Evolutionary conservation across 1,140 invertebrate genomes (phyloP).

Genomic region (Drosophila lowei): DNA sequence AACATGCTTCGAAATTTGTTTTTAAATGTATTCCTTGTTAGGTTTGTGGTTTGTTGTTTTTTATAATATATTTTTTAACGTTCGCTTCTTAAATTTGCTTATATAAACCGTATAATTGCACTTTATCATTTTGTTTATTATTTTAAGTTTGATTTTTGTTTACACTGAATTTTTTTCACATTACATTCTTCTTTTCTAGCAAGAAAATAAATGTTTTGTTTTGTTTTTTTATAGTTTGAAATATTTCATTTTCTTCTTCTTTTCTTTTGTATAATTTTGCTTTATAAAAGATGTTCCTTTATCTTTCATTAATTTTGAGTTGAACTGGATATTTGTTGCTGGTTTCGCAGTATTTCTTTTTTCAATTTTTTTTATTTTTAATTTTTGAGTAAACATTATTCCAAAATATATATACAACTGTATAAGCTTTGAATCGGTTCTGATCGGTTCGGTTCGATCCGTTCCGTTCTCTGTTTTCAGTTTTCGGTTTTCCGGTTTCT

Average conservation of each 20-base stretch:
- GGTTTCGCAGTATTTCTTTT: too few species aligned
- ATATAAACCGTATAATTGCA: slow-evolving; percentile 80
- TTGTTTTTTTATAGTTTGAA: slow-evolving; percentile 47
- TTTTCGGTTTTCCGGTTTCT: slow-evolving; percentile 29
- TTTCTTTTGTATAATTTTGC: slow-evolving; percentile 56
- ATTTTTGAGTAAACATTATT: slow-evolving; percentile 74
- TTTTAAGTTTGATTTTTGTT: slow-evolving; percentile 63
- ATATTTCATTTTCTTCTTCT: slow-evolving; percentile 31
- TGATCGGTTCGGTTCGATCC: slow-evolving; percentile 50
- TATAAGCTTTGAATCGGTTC: slow-evolving; percentile 65
- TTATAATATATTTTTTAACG: slow-evolving; percentile 50
- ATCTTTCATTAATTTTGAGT: slow-evolving; percentile 48
- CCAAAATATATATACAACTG: slow-evolving; percentile 81
- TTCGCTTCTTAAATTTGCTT: slow-evolving; percentile 67
- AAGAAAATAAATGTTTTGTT: slow-evolving; percentile 56
- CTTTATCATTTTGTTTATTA: slow-evolving; percentile 66
- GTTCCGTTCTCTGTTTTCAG: slow-evolving; percentile 30
- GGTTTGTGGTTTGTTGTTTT: slow-evolving; percentile 13
- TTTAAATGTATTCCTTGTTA: slow-evolving; percentile 16
- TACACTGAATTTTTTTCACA: slow-evolving; percentile 28
- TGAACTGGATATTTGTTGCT: slow-evolving; percentile 38
- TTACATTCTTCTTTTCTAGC: slow-evolving; percentile 31
- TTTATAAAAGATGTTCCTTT: slow-evolving; percentile 52
- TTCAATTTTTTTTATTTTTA: slow-evolving; percentile 17
- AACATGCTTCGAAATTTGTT: slow-evolving; percentile 65